Conservation (phyloP, 2,888 invertebrate genomes). For the Cybosia mesomella region DNA sequence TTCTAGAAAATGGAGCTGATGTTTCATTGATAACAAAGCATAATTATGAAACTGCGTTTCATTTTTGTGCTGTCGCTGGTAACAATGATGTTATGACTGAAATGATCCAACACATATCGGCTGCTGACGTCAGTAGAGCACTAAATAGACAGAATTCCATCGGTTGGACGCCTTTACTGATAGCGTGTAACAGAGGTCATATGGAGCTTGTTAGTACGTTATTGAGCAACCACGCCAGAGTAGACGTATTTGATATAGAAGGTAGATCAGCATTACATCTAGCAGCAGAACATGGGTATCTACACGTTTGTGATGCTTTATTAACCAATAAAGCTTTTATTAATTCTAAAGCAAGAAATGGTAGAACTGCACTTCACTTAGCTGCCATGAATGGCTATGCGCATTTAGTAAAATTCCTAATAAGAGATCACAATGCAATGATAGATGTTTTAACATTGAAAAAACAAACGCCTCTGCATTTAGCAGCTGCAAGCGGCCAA, state of each 20-base stretch:
- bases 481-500: conserved; percentile 98
- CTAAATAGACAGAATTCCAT: conserved; percentile 97
- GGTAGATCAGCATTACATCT: conserved; percentile 97
- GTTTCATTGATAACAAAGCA: conserved; percentile 94
- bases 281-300: conserved; percentile 97
- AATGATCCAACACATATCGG: conserved; percentile 96
- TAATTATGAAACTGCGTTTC: conserved; percentile 97
- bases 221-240: conserved; percentile 97
- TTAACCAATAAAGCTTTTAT: conserved; percentile 99
- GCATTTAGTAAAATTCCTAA: conserved; percentile 95
- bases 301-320: conserved; percentile 95
- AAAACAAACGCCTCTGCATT: conserved; percentile 98
- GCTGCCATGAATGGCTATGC: conserved; percentile 99
- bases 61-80: conserved; percentile 97
- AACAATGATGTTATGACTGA: conserved; percentile 98
- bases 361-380: conserved; percentile 98
- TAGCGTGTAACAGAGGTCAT: conserved; percentile 98
- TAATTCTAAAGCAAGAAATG: conserved; percentile 98
- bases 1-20: conserved; percentile 97
- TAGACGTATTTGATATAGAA: conserved; percentile 99
- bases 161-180: conserved; percentile 98
- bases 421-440: conserved; percentile 97
- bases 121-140: conserved; percentile 96
- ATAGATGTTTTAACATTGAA: conserved; percentile 98
- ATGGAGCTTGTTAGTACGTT: conserved; percentile 96